Evolutionary conservation across 2,797 vertebrate species (phyloP), one percentile per base, ranked within the genome.

Genomic region (Oreonectes daqikongensis): DNA sequence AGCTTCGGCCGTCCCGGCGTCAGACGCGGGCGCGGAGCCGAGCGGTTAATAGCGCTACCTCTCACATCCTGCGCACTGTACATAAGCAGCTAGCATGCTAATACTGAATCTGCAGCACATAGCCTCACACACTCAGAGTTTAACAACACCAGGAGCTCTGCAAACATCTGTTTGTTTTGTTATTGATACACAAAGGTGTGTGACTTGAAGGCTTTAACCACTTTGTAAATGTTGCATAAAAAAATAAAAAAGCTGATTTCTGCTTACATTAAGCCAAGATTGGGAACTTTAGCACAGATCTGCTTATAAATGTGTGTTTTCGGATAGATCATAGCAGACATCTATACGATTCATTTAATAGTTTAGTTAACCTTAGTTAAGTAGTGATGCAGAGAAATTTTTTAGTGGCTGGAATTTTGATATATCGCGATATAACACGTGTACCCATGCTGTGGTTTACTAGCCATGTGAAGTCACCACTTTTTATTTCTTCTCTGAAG

Each of bases 31-130:
- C 69, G 87, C 88, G 17, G 93, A 93, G 89, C 93, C 94, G 87
- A 90, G 87, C 59, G 94, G 94, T 90, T 94, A 93, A 89, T 82
- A 18, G 18, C 4, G 8, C 46, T 35, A 26, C 50, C 38, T 55
- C 2, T 35, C 24, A 2, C 79, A 53, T 84, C 85, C 88, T 82
- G 76, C 89, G 87, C 89, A 88, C 85, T 93, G 92, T 93, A 93
- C 83, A 92, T 91, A 92, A 89, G 90, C 89, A 89, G 90, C 91
- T 90, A 89, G 91, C 91, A 94, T 93, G 91, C 89, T 92, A 89
- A 92, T 86, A 88, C 88, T 87, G 89, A 91, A 87, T 89, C 87
- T 84, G 87, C 91, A 57, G 72, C 63, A 57, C 72, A 66, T 59
- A 68, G 63, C 73, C 57, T 75, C 53, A 59, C 52, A 32, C 10